Conservation (phyloP, 1,140 invertebrate species). For the Scaptodrosophila lebanonensis region DNA sequence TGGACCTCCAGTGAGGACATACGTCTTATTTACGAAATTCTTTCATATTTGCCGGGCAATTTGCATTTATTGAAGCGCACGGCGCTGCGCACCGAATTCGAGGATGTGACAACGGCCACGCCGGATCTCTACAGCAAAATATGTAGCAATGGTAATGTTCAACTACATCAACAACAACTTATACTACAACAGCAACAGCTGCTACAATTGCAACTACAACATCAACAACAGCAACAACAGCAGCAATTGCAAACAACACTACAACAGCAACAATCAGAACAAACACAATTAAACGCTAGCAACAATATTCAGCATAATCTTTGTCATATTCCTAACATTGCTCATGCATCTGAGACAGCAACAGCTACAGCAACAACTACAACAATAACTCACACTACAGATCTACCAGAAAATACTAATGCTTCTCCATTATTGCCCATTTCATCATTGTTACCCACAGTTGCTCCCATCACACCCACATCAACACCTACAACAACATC, state of each 20-base stretch:
- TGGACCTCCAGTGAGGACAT: slow-evolving; percentile 83
- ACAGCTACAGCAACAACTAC: slow-evolving; percentile 11
- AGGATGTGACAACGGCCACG: slow-evolving; percentile 77
- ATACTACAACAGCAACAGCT: slow-evolving; percentile 30
- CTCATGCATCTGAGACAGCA: neutral
- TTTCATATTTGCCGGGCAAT: slow-evolving; percentile 76
- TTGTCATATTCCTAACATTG: neutral
- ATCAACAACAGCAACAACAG: slow-evolving; percentile 40
- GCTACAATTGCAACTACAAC: slow-evolving; percentile 22
- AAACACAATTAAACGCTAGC: slow-evolving; percentile 24
- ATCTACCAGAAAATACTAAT: slow-evolving; percentile 53
- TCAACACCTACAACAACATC: slow-evolving; percentile 52
- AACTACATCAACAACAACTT: slow-evolving; percentile 39
- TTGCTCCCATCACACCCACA: slow-evolving; percentile 34
- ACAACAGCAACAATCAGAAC: slow-evolving; percentile 21
- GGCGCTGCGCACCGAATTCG: slow-evolving; percentile 76
- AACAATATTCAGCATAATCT: slow-evolving; percentile 20
- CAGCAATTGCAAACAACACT: slow-evolving; percentile 43
- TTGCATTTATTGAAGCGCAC: slow-evolving; percentile 75
- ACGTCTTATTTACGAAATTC: slow-evolving; percentile 75
- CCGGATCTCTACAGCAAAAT: slow-evolving; percentile 78
- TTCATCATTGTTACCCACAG: slow-evolving; percentile 68
- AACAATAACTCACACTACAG: slow-evolving; percentile 8
- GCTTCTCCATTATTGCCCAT: slow-evolving; percentile 56
- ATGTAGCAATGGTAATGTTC: slow-evolving; percentile 77